These are phyloP conservation scores for Microplitis deprimator DNA, from an alignment of 2,888 invertebrate genomes.

Conservation along the genomic window DNA sequence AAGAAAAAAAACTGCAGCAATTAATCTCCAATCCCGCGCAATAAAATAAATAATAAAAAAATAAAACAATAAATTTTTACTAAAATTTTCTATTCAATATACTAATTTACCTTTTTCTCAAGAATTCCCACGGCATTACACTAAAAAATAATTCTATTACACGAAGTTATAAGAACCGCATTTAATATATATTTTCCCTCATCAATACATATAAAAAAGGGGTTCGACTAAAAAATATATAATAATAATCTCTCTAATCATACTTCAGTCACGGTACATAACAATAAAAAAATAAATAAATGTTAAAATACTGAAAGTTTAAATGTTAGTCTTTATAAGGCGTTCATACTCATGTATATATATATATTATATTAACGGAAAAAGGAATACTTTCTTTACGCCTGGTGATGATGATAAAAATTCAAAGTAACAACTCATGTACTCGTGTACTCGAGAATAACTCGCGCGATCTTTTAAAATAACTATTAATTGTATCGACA, in stretches of 20 bases:
- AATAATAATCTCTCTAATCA: conserved; percentile 47
- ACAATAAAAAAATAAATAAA: conserved; percentile 11
- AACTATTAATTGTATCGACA: conserved; percentile 53
- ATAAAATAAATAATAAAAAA: no score
- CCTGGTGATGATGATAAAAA: not conserved
- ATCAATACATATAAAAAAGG: conserved; percentile 1
- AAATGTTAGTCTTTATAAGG: conserved; percentile 19
- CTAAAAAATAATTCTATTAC: not conserved
- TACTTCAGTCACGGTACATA: conserved; percentile 44
- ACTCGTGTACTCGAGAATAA: conserved; percentile 3
- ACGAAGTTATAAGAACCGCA: not conserved
- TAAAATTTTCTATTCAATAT: no score
- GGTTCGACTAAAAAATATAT: conserved; percentile 36
- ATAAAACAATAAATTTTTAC: no score
- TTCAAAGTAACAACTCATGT: conserved; percentile 2
- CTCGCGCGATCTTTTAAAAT: conserved; percentile 25
- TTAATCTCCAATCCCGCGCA: no score
- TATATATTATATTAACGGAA: conserved; percentile 9
- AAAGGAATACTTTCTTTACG: not conserved
- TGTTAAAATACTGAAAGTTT: not conserved
- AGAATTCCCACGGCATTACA: not conserved
- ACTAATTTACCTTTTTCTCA: not conserved
- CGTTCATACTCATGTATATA: conserved; percentile 8
- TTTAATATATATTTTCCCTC: not conserved
- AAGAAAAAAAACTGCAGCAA: no score